Percentiles rank a stretch among this genome's conserved stretches.
Conservation (phyloP, 2,113 vertebrate genomes). For the Scopus umbretta region DNA sequence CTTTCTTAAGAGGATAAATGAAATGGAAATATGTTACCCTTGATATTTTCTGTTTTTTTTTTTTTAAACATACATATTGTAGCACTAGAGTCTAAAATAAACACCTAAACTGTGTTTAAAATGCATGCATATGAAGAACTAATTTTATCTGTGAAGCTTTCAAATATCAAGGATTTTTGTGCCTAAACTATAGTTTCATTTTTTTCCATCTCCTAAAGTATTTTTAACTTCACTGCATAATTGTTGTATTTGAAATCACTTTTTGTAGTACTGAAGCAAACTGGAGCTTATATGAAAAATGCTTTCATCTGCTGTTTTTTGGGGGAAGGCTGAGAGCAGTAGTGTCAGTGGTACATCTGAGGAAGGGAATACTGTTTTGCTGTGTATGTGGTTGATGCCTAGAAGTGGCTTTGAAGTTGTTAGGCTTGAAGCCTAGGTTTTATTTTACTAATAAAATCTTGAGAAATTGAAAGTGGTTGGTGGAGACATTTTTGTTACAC, state of each 20-base stretch:
- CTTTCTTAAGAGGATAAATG: not conserved
- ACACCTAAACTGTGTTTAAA: not conserved
- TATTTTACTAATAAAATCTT: not conserved
- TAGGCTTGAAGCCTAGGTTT: not conserved
- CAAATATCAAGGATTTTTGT: constrained; percentile 2
- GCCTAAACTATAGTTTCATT: not conserved
- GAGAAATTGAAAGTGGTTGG: not conserved
- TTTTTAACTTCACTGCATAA: constrained; percentile 43
- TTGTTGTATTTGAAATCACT: constrained; percentile 10
- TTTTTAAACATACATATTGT: not conserved
- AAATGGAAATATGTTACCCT: not conserved
- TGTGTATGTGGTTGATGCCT: not conserved
- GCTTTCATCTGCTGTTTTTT: not conserved
- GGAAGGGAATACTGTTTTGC: not conserved
- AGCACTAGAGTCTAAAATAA: not conserved
- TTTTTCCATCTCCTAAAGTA: constrained; percentile 17
- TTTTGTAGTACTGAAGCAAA: constrained; percentile 1
- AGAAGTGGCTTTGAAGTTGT: not conserved
- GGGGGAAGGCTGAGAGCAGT: not conserved
- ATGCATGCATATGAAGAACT: not conserved
- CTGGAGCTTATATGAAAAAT: not conserved
- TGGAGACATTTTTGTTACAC: not conserved
- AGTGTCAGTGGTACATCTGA: not conserved
- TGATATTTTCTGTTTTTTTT: fast-evolving
- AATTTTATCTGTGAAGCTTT: constrained; percentile 14